Conservation (phyloP, 2,888 invertebrate species). For the Ophion ellenae region DNA sequence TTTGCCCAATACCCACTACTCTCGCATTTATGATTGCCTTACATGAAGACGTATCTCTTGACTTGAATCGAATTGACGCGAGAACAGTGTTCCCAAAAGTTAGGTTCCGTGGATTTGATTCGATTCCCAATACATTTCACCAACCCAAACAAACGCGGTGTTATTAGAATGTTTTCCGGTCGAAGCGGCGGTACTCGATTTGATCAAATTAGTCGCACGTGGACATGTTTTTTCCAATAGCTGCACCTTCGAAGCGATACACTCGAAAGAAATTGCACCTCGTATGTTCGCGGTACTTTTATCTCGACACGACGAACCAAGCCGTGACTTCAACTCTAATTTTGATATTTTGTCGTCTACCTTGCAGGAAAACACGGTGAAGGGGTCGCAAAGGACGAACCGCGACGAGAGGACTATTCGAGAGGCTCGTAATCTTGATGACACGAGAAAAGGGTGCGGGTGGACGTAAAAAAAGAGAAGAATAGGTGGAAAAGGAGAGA, state of each 20-base stretch:
- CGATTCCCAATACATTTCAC: neutral
- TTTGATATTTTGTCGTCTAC: constrained; percentile 21
- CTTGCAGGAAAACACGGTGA: constrained; percentile 34
- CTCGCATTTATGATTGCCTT: too few species aligned
- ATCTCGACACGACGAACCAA: neutral
- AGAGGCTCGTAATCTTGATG: neutral
- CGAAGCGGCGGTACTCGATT: neutral
- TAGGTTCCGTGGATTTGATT: constrained; percentile 66
- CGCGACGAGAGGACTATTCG: neutral
- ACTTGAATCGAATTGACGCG: too few species aligned
- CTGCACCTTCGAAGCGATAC: neutral
- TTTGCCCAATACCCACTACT: too few species aligned
- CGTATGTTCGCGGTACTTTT: neutral
- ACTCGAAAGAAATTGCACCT: neutral
- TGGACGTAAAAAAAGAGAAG: neutral
- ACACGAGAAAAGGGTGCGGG: constrained; percentile 12
- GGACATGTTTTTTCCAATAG: neutral
- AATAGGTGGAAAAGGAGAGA: neutral
- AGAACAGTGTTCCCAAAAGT: too few species aligned
- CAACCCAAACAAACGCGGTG: neutral
- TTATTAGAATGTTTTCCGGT: neutral
- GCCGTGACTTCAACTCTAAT: neutral
- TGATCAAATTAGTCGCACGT: neutral
- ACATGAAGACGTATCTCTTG: too few species aligned
- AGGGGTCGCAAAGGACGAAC: neutral